Evolutionary conservation across 2,888 invertebrate genomes (phyloP).

Genomic region (Ornithoptera alexandrae): DNA sequence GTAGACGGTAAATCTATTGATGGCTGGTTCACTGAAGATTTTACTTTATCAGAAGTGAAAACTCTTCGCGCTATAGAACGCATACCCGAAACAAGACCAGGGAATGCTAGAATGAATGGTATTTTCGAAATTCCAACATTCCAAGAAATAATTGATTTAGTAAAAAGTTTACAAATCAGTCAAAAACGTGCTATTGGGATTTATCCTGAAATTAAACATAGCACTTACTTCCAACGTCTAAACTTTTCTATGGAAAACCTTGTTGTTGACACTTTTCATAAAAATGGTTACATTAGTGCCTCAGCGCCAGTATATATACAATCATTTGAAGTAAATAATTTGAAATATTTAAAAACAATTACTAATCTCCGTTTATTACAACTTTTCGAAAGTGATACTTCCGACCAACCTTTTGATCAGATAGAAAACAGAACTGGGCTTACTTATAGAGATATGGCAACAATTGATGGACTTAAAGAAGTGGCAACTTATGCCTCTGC

Average conservation of each 20-base stretch:
- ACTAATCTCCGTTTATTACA: slow-evolving; percentile 62
- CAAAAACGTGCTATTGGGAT: slow-evolving; percentile 61
- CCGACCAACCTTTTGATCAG: slow-evolving; percentile 58
- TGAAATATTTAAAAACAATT: slow-evolving; percentile 59
- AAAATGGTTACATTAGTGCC: slow-evolving; percentile 55
- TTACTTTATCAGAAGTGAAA: slow-evolving; percentile 67
- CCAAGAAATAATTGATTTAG: slow-evolving; percentile 67
- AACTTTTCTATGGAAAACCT: slow-evolving; percentile 60
- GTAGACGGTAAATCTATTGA: slow-evolving; percentile 51
- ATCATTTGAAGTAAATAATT: slow-evolving; percentile 67
- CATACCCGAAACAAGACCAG: slow-evolving; percentile 58
- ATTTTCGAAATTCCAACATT: slow-evolving; percentile 60
- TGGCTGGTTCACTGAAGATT: slow-evolving; percentile 73
- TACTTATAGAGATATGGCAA: slow-evolving; percentile 65
- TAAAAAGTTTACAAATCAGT: slow-evolving; percentile 57
- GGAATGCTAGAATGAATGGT: slow-evolving; percentile 62
- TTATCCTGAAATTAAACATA: slow-evolving; percentile 70
- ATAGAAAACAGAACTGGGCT: slow-evolving; percentile 45
- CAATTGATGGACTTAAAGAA: slow-evolving; percentile 56
- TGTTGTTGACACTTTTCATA: slow-evolving; percentile 55
- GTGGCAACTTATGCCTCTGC: slow-evolving; percentile 66
- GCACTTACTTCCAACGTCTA: slow-evolving; percentile 55
- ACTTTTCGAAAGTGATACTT: slow-evolving; percentile 47
- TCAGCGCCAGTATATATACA: slow-evolving; percentile 64
- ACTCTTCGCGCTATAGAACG: slow-evolving; percentile 60